Conservation (phyloP, 2,797 vertebrate species). For the Schizopygopsis malacanthus region DNA sequence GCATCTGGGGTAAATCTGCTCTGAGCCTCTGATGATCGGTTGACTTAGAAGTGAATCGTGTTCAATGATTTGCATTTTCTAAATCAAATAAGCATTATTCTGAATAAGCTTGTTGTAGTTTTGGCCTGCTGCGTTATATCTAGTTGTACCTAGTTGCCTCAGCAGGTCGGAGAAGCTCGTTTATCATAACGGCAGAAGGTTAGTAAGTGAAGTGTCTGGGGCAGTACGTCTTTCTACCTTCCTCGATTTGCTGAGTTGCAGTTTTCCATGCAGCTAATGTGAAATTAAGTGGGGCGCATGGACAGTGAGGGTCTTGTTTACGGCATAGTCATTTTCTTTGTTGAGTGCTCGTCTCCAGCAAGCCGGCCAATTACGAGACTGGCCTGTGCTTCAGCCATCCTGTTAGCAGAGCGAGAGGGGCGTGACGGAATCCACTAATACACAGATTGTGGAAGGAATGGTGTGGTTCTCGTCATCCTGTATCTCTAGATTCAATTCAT, state of each 20-base stretch:
- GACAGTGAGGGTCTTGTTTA: conserved; percentile 49
- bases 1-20: neutral
- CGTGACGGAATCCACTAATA: conserved; percentile 48
- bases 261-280: conserved; percentile 53
- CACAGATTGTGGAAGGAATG: conserved; percentile 33
- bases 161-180: conserved; percentile 33
- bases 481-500: conserved; percentile 38
- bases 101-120: conserved; percentile 25
- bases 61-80: conserved; percentile 25
- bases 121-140: conserved; percentile 27
- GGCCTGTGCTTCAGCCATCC: conserved; percentile 26
- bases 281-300: conserved; percentile 35
- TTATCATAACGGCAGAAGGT: conserved; percentile 46
- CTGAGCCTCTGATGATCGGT: neutral
- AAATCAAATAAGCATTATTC: conserved; percentile 18
- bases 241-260: conserved; percentile 38
- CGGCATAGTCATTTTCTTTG: conserved; percentile 45
- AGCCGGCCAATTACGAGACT: conserved; percentile 48
- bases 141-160: conserved; percentile 32
- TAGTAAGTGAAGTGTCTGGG: conserved; percentile 42
- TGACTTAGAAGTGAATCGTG: neutral
- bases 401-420: conserved; percentile 49
- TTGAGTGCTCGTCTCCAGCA: conserved; percentile 54
- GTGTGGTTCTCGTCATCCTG: conserved; percentile 34
- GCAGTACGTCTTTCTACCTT: conserved; percentile 21